Evolutionary conservation across 2,888 invertebrate species (phyloP).

Genomic region (Limulus polyphemus): DNA sequence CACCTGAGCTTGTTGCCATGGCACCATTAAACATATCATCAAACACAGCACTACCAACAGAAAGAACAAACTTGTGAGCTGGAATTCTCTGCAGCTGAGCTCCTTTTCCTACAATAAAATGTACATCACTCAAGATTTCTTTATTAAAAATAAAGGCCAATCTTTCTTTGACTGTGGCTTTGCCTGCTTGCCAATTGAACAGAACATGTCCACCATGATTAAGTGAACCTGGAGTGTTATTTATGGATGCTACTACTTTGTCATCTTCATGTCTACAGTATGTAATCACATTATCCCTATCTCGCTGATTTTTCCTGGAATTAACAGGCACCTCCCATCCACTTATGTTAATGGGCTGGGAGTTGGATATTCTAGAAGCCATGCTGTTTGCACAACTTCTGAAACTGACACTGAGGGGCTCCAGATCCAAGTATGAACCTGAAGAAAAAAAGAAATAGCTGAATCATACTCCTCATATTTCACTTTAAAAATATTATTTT

Average conservation of each 20-base stretch:
- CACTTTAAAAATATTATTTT: no score
- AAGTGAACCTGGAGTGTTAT: constrained; percentile 3
- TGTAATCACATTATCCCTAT: constrained; percentile 10
- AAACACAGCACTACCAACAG: constrained; percentile 70
- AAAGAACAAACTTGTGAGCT: constrained; percentile 63
- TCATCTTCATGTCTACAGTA: constrained; percentile 5
- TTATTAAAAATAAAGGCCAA: constrained; percentile 55
- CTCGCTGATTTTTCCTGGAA: constrained; percentile 19
- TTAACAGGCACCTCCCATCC: constrained; percentile 18
- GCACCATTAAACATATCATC: constrained; percentile 76
- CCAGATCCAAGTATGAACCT: no score
- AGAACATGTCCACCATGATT: constrained; percentile 18
- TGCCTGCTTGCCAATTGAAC: constrained; percentile 48
- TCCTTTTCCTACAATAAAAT: constrained; percentile 62
- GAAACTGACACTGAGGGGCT: no score
- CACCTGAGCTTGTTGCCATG: constrained; percentile 52
- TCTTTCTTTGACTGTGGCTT: constrained; percentile 59
- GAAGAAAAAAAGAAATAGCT: no score
- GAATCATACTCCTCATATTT: no score
- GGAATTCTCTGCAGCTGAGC: constrained; percentile 55
- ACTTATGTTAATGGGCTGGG: constrained; percentile 11
- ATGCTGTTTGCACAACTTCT: background rate
- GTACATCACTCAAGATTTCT: constrained; percentile 56
- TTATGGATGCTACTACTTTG: constrained; percentile 6
- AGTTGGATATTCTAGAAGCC: constrained; percentile 16